phyloP scores from a whole-genome alignment of 2,888 invertebrate species.

The Agrochola litura region DNA sequence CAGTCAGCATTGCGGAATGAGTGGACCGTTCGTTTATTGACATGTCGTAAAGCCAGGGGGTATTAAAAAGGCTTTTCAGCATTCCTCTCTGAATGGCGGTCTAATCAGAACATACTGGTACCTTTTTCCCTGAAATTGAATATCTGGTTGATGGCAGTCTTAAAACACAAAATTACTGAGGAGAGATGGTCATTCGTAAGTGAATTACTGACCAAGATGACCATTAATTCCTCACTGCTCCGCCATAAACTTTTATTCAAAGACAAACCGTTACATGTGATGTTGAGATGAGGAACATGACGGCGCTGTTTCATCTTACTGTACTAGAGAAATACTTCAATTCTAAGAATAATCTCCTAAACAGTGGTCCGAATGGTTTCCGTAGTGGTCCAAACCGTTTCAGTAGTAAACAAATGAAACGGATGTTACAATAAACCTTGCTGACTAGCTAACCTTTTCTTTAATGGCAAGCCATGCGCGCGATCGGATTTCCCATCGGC shows the following conservation, averaged over 20 bases:
- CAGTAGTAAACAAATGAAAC: not conserved
- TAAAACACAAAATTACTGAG: not conserved
- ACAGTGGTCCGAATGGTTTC: not conserved
- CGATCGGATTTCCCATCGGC: not conserved
- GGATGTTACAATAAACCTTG: not conserved
- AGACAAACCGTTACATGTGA: not conserved
- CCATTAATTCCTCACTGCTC: too few species aligned
- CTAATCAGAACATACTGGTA: not conserved
- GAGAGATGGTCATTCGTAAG: not conserved
- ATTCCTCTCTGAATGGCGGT: constrained; percentile 8
- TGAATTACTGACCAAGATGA: not conserved
- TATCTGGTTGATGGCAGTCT: not conserved
- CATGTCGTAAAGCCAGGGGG: constrained; percentile 24
- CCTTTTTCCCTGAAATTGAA: not conserved
- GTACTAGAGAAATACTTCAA: not conserved
- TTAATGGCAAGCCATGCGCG: not conserved
- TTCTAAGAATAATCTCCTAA: not conserved
- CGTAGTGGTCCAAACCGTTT: not conserved
- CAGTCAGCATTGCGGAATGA: constrained; percentile 40
- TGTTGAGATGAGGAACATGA: not conserved
- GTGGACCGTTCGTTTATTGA: constrained; percentile 40
- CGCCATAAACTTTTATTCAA: not conserved
- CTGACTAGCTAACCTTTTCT: not conserved
- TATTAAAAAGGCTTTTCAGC: constrained; percentile 26
- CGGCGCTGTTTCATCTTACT: not conserved